phyloP scores from a whole-genome alignment of 2,797 vertebrate genomes.

The Scyliorhinus canicula region DNA sequence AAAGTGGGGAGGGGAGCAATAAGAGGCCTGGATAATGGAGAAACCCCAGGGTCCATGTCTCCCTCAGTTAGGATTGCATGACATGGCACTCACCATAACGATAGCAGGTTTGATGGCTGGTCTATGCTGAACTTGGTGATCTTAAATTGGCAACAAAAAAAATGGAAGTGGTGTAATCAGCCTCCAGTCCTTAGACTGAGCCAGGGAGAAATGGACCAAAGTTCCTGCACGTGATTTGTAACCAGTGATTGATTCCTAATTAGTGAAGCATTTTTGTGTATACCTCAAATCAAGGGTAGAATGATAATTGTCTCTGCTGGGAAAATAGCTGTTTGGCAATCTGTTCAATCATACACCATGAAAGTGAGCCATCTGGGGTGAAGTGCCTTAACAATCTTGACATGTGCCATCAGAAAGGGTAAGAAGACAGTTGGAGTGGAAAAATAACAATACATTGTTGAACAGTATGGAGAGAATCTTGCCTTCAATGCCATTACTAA shows the following conservation, averaged over 20 bases:
- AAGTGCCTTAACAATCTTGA: not conserved
- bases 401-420: not conserved
- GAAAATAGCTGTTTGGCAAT: not conserved
- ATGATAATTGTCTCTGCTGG: not conserved
- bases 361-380: not conserved
- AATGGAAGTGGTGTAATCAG: not conserved
- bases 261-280: not conserved
- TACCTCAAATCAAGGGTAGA: not conserved
- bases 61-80: not conserved
- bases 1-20: too few species aligned
- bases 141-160: not conserved
- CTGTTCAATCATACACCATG: not conserved
- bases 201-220: not conserved
- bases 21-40: too few species aligned
- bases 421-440: not conserved
- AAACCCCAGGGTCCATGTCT: too few species aligned
- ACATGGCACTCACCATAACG: not conserved
- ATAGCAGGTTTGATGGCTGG: not conserved
- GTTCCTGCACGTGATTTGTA: not conserved
- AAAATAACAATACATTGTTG: conserved; percentile 1
- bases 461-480: not conserved
- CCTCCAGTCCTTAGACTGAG: not conserved
- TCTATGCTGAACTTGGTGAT: not conserved
- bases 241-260: not conserved
- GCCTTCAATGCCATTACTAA: conserved; percentile 27